Conservation (phyloP, 2,888 invertebrate species). For the Ectobius pallidus region DNA sequence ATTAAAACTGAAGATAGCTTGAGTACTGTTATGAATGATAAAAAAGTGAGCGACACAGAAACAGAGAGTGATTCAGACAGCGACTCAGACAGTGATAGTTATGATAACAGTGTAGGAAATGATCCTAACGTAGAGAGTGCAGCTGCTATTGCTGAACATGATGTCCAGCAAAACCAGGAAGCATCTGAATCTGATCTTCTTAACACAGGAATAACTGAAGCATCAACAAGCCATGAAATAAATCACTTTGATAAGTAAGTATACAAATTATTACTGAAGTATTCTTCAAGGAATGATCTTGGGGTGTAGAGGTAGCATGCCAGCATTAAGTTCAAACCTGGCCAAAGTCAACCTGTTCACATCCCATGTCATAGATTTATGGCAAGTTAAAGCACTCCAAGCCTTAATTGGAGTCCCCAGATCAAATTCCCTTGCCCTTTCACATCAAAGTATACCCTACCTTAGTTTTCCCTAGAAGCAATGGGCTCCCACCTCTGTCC, state of each 20-base stretch:
- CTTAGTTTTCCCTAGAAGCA: too few relatives aligned
- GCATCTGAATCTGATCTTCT: not conserved
- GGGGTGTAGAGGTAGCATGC: too few relatives aligned
- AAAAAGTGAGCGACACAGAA: not conserved
- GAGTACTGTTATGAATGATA: not conserved
- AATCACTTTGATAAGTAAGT: constrained; percentile 5
- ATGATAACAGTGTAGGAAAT: constrained; percentile 28
- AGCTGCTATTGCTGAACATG: not conserved
- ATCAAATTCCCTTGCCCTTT: too few relatives aligned
- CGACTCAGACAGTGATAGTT: constrained; percentile 46
- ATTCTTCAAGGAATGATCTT: too few relatives aligned
- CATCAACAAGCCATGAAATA: constrained; percentile 26
- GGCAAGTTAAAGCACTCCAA: too few relatives aligned
- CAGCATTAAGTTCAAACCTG: too few relatives aligned
- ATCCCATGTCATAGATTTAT: too few relatives aligned
- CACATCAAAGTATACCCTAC: too few relatives aligned
- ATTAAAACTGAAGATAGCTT: constrained; percentile 40
- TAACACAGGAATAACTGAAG: not conserved
- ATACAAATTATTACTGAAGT: too few relatives aligned
- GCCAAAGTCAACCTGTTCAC: too few relatives aligned
- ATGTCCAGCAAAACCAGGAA: not conserved
- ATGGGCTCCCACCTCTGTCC: too few relatives aligned
- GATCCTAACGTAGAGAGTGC: not conserved
- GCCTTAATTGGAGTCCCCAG: too few relatives aligned
- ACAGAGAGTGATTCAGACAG: constrained; percentile 35